phyloP scores from a whole-genome alignment of 1,140 invertebrate genomes.

The Drosophila watanabei region DNA sequence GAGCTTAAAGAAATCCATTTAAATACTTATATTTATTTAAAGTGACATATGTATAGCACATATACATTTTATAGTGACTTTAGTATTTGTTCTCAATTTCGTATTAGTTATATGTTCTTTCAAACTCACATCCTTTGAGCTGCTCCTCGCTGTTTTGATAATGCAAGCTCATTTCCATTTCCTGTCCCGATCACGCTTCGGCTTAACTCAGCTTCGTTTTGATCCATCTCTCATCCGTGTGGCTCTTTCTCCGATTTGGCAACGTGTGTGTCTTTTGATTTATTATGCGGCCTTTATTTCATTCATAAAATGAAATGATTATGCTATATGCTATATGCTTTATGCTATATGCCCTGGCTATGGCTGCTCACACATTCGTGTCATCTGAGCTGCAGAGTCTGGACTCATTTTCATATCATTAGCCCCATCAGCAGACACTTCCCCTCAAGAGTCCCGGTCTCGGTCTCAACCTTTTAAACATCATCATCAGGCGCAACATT shows the following conservation, averaged over 20 bases:
- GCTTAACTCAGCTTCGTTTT: slow-evolving; percentile 38
- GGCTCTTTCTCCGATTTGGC: slow-evolving; percentile 37
- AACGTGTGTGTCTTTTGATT: slow-evolving; percentile 65
- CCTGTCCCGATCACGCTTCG: slow-evolving; percentile 50
- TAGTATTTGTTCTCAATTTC: not conserved
- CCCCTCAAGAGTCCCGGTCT: slow-evolving; percentile 5
- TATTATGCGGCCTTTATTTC: slow-evolving; percentile 59
- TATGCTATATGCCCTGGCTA: slow-evolving; percentile 1
- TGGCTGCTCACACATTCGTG: slow-evolving; percentile 56
- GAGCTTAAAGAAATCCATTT: not conserved
- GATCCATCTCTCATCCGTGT: slow-evolving; percentile 45
- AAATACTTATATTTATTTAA: not conserved
- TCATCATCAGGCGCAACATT: slow-evolving; percentile 51
- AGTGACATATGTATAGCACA: no score
- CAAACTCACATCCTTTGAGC: not conserved
- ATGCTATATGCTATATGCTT: slow-evolving; percentile 22
- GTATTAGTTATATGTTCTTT: not conserved
- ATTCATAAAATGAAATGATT: slow-evolving; percentile 74
- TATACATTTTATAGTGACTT: no score
- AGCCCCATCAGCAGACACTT: slow-evolving; percentile 63
- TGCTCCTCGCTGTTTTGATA: slow-evolving; percentile 25
- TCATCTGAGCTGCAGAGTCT: slow-evolving; percentile 55
- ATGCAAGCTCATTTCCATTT: slow-evolving; percentile 55
- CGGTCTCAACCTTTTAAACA: slow-evolving; percentile 25
- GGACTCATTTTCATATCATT: slow-evolving; percentile 79